Percentiles rank a stretch among this genome's conserved stretches.
Conservation (phyloP, 2,797 vertebrate species). For the Pachyuromys duprasi region DNA sequence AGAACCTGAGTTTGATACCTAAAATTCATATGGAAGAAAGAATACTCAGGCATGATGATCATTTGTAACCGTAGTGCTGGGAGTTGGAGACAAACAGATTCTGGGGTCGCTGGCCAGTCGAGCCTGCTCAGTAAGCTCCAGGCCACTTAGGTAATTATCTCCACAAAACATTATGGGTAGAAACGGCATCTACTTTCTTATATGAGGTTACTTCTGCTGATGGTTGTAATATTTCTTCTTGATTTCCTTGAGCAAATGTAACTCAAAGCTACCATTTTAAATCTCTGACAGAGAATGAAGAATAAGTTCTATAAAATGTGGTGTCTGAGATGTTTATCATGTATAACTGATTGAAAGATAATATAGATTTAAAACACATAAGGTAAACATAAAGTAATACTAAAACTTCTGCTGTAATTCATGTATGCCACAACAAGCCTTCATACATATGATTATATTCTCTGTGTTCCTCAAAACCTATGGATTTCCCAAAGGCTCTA, state of each 20-base stretch:
- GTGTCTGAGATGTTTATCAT: not conserved
- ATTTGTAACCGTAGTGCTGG: no score
- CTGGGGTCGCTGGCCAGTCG: not conserved
- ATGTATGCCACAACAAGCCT: not conserved
- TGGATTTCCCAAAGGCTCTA: not conserved
- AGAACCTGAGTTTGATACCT: not conserved
- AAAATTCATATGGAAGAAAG: not conserved
- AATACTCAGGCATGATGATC: no score
- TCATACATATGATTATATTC: not conserved
- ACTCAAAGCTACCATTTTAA: constrained; percentile 34
- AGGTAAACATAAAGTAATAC: not conserved
- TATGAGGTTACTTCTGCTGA: not conserved
- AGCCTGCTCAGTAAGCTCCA: not conserved
- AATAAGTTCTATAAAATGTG: not conserved
- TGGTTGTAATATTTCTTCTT: not conserved
- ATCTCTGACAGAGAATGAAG: not conserved
- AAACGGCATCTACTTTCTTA: not conserved
- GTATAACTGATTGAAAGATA: not conserved
- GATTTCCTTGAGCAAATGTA: not conserved
- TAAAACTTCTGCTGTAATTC: not conserved
- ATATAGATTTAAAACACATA: not conserved
- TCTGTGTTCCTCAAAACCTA: not conserved
- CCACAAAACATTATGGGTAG: not conserved
- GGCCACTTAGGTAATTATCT: not conserved
- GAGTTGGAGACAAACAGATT: not conserved